These are phyloP conservation scores for Brassicogethes aeneus DNA, from an alignment of 2,888 invertebrate genomes.

Conservation along the genomic window DNA sequence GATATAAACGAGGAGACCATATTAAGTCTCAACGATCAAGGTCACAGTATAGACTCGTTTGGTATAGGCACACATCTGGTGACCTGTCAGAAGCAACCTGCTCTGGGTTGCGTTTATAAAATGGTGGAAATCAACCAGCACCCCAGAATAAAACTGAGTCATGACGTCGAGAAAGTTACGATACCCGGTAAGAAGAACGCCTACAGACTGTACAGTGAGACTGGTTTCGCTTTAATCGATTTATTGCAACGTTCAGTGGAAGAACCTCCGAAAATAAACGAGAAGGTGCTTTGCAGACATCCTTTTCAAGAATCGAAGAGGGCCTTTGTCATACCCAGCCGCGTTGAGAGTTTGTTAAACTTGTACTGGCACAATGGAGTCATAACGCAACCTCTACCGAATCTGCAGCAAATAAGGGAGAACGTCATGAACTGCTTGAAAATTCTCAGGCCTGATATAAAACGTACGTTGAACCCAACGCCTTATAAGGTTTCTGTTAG, in stretches of 20 bases:
- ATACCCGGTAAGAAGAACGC: constrained; percentile 92
- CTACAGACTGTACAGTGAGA: constrained; percentile 60
- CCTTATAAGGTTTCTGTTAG: constrained; percentile 97
- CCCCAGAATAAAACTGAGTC: constrained; percentile 91
- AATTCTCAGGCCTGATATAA: constrained; percentile 83
- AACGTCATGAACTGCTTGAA: constrained; percentile 72
- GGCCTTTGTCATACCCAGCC: constrained; percentile 86
- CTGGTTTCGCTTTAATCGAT: constrained; percentile 84
- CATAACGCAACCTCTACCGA: constrained; percentile 56
- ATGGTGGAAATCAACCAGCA: constrained; percentile 86
- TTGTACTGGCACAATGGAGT: constrained; percentile 81
- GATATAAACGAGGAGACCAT: constrained; percentile 99
- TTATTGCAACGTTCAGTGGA: constrained; percentile 77
- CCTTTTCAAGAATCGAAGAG: constrained; percentile 95
- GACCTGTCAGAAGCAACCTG: constrained; percentile 96
- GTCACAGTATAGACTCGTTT: constrained; percentile 85
- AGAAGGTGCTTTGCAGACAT: constrained; percentile 87
- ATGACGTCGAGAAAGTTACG: constrained; percentile 94
- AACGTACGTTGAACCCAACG: constrained; percentile 93
- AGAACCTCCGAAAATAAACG: constrained; percentile 60
- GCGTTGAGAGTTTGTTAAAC: constrained; percentile 75
- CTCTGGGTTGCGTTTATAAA: constrained; percentile 95
- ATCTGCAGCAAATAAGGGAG: constrained; percentile 65
- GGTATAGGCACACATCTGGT: constrained; percentile 82
- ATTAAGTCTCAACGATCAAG: constrained; percentile 91